Evolutionary conservation across 2,113 vertebrate genomes (phyloP).

Genomic region (Colinus virginianus): DNA sequence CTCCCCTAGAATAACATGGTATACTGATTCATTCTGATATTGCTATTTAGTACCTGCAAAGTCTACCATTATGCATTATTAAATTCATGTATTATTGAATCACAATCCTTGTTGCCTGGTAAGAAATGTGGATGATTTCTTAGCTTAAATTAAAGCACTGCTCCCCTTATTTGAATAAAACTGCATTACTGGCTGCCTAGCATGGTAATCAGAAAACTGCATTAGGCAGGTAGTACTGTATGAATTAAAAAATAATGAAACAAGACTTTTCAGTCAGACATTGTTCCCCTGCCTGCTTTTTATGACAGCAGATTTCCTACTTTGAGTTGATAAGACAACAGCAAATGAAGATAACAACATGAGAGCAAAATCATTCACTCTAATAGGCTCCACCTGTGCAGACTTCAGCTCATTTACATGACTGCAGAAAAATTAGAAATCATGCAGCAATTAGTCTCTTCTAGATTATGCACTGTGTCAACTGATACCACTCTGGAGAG

Average conservation of each 20-base stretch:
- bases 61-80: constrained; percentile 85
- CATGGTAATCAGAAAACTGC: constrained; percentile 90
- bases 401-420: constrained; percentile 85
- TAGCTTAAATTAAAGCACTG: constrained; percentile 83
- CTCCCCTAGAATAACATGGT: constrained; percentile 42
- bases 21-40: constrained; percentile 75
- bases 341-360: constrained; percentile 86
- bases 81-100: constrained; percentile 88
- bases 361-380: constrained; percentile 82
- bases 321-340: constrained; percentile 82
- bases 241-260: constrained; percentile 98
- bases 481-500: constrained; percentile 87
- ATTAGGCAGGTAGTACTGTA: constrained; percentile 94
- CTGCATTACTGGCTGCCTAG: constrained; percentile 80
- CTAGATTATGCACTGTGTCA: constrained; percentile 87
- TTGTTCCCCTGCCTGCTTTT: constrained; percentile 84
- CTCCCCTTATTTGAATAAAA: constrained; percentile 86
- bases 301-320: constrained; percentile 84
- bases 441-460: constrained; percentile 86
- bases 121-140: constrained; percentile 85
- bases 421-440: constrained; percentile 90
- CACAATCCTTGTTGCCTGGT: constrained; percentile 81
- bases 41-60: constrained; percentile 84
- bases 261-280: constrained; percentile 92
- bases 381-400: constrained; percentile 86